Conservation (phyloP, 2,113 vertebrate genomes). For the Rutilus rutilus region DNA sequence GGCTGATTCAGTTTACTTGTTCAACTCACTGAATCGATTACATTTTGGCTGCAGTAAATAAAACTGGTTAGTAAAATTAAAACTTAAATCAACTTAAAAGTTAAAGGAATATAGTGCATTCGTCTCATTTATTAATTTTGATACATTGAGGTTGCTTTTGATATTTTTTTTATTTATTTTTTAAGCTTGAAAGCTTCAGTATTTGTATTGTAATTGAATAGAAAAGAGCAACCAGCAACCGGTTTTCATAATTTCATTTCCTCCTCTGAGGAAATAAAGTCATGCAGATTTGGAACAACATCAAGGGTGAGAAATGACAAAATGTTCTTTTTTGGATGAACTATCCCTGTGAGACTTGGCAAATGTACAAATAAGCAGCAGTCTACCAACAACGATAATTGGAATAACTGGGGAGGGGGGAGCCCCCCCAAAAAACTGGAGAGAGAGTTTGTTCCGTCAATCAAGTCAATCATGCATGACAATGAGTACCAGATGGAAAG, state of each 20-base stretch:
- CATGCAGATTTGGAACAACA: background rate
- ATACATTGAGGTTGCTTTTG: background rate
- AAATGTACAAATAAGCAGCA: slow-evolving; percentile 26
- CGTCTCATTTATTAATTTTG: background rate
- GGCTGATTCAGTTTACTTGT: background rate
- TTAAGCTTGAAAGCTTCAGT: background rate
- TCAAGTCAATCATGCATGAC: background rate
- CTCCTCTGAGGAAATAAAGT: background rate
- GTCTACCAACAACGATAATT: background rate
- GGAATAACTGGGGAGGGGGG: background rate
- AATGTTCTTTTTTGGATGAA: background rate
- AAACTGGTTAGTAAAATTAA: background rate
- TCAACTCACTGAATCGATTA: background rate
- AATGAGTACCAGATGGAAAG: slow-evolving; percentile 17
- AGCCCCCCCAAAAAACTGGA: background rate
- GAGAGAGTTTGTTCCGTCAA: background rate
- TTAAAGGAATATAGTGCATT: background rate
- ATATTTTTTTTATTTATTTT: background rate
- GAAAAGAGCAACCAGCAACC: background rate
- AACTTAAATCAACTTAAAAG: background rate
- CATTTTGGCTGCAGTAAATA: background rate
- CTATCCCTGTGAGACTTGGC: background rate
- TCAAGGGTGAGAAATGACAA: background rate
- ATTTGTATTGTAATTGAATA: background rate
- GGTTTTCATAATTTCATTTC: background rate